Conservation (phyloP, 2,888 invertebrate species). For the Pristionchus entomophagus region DNA sequence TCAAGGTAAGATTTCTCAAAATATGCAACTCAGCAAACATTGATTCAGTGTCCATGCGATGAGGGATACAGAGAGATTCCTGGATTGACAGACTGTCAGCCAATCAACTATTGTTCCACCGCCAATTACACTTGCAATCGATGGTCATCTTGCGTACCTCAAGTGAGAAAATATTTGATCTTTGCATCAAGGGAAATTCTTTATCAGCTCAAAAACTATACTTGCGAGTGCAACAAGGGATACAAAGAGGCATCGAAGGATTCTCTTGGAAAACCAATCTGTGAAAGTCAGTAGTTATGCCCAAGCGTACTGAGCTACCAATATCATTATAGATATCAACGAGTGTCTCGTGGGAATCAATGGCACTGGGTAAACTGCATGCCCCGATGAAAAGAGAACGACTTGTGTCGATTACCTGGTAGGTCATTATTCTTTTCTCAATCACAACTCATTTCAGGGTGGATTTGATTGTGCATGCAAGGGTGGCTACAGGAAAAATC, state of each 20-base stretch:
- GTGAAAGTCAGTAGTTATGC: neutral
- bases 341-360: constrained; percentile 20
- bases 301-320: neutral
- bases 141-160: neutral
- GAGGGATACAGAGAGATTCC: constrained; percentile 31
- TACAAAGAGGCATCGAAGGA: constrained; percentile 16
- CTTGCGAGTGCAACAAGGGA: neutral
- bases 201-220: constrained; percentile 37
- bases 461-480: neutral
- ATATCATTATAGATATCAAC: constrained; percentile 22
- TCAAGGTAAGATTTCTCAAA: neutral
- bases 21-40: no score
- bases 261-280: constrained; percentile 36
- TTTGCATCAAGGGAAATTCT: neutral
- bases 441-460: neutral
- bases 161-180: neutral
- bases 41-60: neutral
- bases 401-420: neutral
- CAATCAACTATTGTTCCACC: neutral
- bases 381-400: neutral
- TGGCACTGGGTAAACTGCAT: neutral
- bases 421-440: neutral
- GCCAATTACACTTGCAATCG: constrained; percentile 20
- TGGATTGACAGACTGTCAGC: neutral
- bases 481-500: neutral